Evolutionary conservation across 1,140 invertebrate species (phyloP), one percentile per base, ranked within the genome.

Genomic region (Yoshiicerus persimilis): DNA sequence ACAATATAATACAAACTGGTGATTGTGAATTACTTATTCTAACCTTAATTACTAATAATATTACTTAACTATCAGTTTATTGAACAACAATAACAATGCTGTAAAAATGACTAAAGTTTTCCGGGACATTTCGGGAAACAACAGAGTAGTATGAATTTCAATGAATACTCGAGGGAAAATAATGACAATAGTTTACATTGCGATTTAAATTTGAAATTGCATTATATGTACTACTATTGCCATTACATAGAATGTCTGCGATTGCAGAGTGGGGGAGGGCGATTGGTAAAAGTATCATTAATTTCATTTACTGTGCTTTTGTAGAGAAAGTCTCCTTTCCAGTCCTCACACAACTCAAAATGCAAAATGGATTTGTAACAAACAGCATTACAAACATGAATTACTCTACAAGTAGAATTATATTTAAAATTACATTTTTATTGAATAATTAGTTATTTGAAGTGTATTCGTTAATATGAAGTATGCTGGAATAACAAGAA

Each of bases 301-400:
- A 16, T n/a, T 56, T 56, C 47, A n/a, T 56, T 56, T 56, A 34
- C n/a, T 23, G 6, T 36, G 75, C 20, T 13, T 36, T 36, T 36
- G 13, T n/a, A 80, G 38, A 80, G 75, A 80, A 80, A 80, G 75
- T 80, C n/a, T 80, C 75, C 75, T 80, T n/a, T 80, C 47, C 16
- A 70, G 25, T 70, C 30, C 75, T 80, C 32, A 80, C 75, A 36
- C 75, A 80, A 80, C 3, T 66, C n/a, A 23, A 80, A 80, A 80
- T 80, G 75, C 75, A 80, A 80, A 80, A 80, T 32, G 75, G 75
- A 80, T 80, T 80, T 80, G 75, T 80, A 80, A 80, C 75, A 80
- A 80, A 38, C 32, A 77, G 20, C 27, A 34, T 77, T 36, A 80
- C 75, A 80, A 80, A 23, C 20, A 36, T 34, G 20, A 36, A 36